Base-by-base conservation (phyloP, 2,888 invertebrate species). In the Heteromyza rotundicornis region DNA sequence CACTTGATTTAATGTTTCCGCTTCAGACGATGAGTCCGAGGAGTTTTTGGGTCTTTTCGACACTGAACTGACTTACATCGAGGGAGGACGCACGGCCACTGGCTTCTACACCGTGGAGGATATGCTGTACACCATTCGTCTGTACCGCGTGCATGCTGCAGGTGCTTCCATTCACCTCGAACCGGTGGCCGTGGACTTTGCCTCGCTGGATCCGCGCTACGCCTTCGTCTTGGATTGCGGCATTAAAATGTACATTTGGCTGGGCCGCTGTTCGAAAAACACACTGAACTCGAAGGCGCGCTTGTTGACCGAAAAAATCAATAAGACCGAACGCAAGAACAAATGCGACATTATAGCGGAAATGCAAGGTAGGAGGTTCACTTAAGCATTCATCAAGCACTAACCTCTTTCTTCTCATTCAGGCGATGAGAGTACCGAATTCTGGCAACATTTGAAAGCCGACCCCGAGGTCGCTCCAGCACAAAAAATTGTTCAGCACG, bases 61-160 rank as follows among this genome's bases (percentile, higher is more conserved):
- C 60, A 89, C 90, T 16, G 94, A 93, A 65, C 90, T 99, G 22
- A 90, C 93, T 1, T 98, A 98, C 82, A 95, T 99, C 69, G 95
- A 97, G 84, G 99, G 99, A 63, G 98, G 97, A n/a, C 89, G 82
- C 49, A 99, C 98, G 14, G 89, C 95, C 14, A 96, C 96, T 66
- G 98, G 98, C 0, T 99, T 99, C 86, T 98, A 92, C 84, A 96
- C 96, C 0, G 94, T 98, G 17, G 98, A 97, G 82, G 96, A 96
- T 78, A 89, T 91, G 84, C 90, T 92, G 61, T 93, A 94, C 80
- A 89, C 92, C 59, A 90, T 89, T 5, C 88, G 96, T 8, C 82
- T 97, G 68, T 98, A 96, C 84, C 87, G 96, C 69, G 91, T 97
- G 17, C 96, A 95, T 80, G 91, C 91, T 22, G 90, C 92, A n/a